Base-by-base conservation (phyloP, 2,113 vertebrate genomes). In the Oxyura jamaicensis region DNA sequence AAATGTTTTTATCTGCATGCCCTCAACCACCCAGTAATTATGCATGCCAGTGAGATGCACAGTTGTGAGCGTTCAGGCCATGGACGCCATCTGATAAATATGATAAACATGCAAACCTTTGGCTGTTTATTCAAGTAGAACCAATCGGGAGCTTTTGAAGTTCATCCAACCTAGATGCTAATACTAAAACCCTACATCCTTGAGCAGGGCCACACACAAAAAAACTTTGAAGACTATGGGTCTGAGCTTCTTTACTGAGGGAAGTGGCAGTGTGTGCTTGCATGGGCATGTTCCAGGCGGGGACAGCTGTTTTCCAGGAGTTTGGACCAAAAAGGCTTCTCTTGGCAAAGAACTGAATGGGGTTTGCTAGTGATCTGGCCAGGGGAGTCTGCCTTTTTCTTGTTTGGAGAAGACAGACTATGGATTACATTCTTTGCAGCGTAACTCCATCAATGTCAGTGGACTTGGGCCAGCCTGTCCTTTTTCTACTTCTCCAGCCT, bases 281-380 rank as follows among this genome's bases (percentile, higher is more conserved):
- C 79, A 20, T 16, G 76, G 66, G 26, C 28, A 15, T 35, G 53
- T 76, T 83, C 18, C 48, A 20, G 21, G 63, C 60, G 60, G 72
- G 82, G 46, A 42, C 1, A 68, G 86, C 6, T 5, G 1, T 48
- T 58, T 90, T 69, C 35, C 62, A 62, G 90, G 66, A 56, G 35
- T 58, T 50, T 50, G 67, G 67, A 44, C 67, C 81, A 28, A 77
- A 80, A 35, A 75, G 69, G 41, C 28, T 58, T 79, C 10, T 66
- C 95, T 83, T 16, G 63, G 81, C 74, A 10, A 29, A 48, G 66
- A 84, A 26, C 52, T 42, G 66, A 36, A 3, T 0, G 6, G n/a
- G 36, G 29, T 78, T 96, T 95, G 89, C 65, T 39, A 23, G 86
- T n/a, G 83, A 93, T 95, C 93, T 95, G 95, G 95, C 95, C 93